Evolutionary conservation across 2,797 vertebrate genomes (phyloP), one percentile per base, ranked within the genome.

Genomic region (Avahi laniger): DNA sequence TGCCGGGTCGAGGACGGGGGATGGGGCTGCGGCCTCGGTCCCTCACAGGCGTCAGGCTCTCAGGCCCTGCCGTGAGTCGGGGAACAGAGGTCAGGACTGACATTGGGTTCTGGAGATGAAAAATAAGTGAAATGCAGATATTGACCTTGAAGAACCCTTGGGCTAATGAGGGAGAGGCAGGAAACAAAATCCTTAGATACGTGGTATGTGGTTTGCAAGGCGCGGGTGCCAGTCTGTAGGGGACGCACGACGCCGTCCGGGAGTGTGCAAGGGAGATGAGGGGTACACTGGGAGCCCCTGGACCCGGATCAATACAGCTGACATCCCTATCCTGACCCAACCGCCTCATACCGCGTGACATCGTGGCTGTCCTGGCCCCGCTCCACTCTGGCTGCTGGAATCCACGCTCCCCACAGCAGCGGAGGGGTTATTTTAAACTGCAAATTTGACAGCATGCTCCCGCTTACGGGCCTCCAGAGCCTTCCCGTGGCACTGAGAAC

Each of bases 331-430:
- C 30, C 72, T 1, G 7, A 41, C 4, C 5, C 35, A 10, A 0
- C 0, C 7, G 26, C 33, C 24, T 7, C 52, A 28, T 15, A 0
- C 1, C 22, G 12, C 2, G 5, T 0, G 3, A 13, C 0, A 0
- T 48, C 2, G 0, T 5, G 50, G 24, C 6, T 0, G 3, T 2
- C 48, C 54, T 10, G 41, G 54, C 20, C 1, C 81, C 26, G 41
- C 22, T 14, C 6, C 4, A 0, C 6, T 5, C 59, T 0, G 3
- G 28, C 18, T n/a, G 2, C 67, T 13, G 0, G 10, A 18, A 33
- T 13, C 84, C n/a, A 33, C 0, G 3, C 48, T 59, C 63, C 0
- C 0, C 9, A 0, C 0, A 0, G 4, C 5, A 48, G 30, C 0
- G 22, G 0, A 6, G 26, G 7, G 17, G 4, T 65, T 3, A 6